Evolutionary conservation across 2,113 vertebrate genomes (phyloP).

Genomic region (Petrocephalus microphthalmus): DNA sequence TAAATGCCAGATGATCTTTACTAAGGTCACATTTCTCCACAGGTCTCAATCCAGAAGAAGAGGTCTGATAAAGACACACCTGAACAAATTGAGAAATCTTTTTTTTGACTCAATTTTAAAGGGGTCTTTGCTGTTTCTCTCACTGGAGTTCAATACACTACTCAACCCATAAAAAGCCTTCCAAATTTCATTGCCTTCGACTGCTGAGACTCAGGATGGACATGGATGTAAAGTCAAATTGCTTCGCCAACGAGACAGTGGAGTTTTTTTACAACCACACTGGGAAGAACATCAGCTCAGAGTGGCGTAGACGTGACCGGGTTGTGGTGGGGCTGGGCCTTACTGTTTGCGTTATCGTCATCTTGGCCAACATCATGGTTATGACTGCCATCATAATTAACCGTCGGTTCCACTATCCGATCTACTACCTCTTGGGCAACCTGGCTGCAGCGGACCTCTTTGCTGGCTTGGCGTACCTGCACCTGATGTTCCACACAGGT

Average conservation of each 20-base stretch:
- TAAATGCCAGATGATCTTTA: background rate
- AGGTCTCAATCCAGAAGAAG: background rate
- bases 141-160: background rate
- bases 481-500: constrained; percentile 43
- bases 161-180: background rate
- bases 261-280: constrained; percentile 49
- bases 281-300: constrained; percentile 47
- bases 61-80: background rate
- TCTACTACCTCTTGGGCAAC: background rate
- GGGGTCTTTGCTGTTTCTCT: background rate
- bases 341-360: constrained; percentile 79
- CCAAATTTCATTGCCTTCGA: background rate
- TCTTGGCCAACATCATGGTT: constrained; percentile 85
- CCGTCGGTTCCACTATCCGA: constrained; percentile 78
- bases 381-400: constrained; percentile 84
- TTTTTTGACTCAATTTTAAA: background rate
- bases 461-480: constrained; percentile 83
- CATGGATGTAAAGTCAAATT: background rate
- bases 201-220: constrained; percentile 30
- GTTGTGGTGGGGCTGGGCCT: constrained; percentile 82
- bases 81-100: background rate
- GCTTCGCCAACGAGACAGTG: constrained; percentile 38
- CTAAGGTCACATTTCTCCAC: background rate
- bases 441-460: constrained; percentile 75
- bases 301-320: constrained; percentile 45